A percentile compares a stretch with the other conserved stretches of the same genome.
Evolutionary conservation across 2,888 invertebrate species (phyloP).

Genomic region (Andrena minutula): DNA sequence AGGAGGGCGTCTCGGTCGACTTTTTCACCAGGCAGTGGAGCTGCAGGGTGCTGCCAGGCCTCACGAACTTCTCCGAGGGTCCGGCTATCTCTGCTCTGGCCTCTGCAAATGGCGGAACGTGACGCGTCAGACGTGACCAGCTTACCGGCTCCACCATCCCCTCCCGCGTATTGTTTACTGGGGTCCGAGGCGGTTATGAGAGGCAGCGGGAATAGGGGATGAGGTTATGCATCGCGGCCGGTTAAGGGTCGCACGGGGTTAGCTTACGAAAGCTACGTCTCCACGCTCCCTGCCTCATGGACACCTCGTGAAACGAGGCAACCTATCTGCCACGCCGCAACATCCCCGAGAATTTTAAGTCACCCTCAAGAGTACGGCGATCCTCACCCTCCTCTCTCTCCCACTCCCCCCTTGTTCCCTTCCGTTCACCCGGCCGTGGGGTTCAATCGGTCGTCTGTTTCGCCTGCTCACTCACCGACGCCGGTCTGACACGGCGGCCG

Average conservation of each 20-base stretch:
- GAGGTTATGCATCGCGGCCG: constrained; percentile 48
- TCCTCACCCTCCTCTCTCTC: neutral
- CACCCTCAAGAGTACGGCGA: constrained; percentile 2
- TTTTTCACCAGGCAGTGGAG: constrained; percentile 93
- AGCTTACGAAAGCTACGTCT: constrained; percentile 36
- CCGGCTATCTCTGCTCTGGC: constrained; percentile 94
- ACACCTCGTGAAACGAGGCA: neutral
- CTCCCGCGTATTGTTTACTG: constrained; percentile 64
- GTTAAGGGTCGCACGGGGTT: constrained; percentile 46
- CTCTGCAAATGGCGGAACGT: constrained; percentile 73
- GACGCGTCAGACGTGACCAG: constrained; percentile 71
- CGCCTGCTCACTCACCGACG: constrained; percentile 23
- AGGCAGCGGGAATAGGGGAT: constrained; percentile 9
- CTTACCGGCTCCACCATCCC: constrained; percentile 49
- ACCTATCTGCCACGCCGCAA: constrained; percentile 24
- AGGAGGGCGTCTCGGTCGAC: constrained; percentile 93
- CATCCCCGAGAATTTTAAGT: constrained; percentile 50
- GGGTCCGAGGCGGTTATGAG: constrained; percentile 58
- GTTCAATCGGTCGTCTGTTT: constrained; percentile 17
- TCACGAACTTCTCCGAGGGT: constrained; percentile 93
- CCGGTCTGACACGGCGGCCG: constrained; percentile 48
- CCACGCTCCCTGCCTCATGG: neutral
- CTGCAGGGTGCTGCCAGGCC: constrained; percentile 93
- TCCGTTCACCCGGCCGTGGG: constrained; percentile 44
- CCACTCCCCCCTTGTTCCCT: constrained; percentile 22